phyloP scores from a whole-genome alignment of 37 sponge, comb jelly and placozoan species.

The Cliona cf. orientalis region DNA sequence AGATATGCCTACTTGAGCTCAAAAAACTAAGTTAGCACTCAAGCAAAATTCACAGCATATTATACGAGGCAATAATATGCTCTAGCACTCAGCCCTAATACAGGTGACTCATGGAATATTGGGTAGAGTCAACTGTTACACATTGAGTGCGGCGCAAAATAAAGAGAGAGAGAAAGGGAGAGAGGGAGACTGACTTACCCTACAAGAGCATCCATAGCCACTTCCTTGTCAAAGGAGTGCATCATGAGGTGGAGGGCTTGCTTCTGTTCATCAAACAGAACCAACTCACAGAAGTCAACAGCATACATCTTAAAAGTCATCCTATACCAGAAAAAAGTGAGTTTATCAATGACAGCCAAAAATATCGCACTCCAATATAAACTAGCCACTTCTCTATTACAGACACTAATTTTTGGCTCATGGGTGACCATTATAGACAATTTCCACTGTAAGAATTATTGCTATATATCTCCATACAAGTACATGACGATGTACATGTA shows the following conservation, averaged over 20 bases:
- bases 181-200: conserved; percentile 49
- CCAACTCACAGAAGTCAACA: conserved; percentile 76
- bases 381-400: neutral
- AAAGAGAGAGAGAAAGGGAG: neutral
- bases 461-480: neutral
- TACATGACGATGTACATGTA: neutral
- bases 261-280: conserved; percentile 94
- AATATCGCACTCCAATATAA: neutral
- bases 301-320: conserved; percentile 87
- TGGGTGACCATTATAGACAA: too few species aligned
- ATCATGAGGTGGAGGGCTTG: conserved; percentile 91
- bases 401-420: too few species aligned
- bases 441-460: neutral
- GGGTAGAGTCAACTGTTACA: conserved; percentile 23
- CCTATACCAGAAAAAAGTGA: conserved; percentile 21
- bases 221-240: conserved; percentile 75
- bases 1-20: neutral
- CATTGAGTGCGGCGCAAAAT: conserved; percentile 23
- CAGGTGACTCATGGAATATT: conserved; percentile 20
- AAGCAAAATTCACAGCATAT: neutral
- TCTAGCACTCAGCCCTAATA: conserved; percentile 62
- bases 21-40: neutral
- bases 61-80: neutral
- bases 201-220: conserved; percentile 72
- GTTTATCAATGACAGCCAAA: neutral